phyloP scores from a whole-genome alignment of 2,888 invertebrate species.

The Campopleginae sp. region DNA sequence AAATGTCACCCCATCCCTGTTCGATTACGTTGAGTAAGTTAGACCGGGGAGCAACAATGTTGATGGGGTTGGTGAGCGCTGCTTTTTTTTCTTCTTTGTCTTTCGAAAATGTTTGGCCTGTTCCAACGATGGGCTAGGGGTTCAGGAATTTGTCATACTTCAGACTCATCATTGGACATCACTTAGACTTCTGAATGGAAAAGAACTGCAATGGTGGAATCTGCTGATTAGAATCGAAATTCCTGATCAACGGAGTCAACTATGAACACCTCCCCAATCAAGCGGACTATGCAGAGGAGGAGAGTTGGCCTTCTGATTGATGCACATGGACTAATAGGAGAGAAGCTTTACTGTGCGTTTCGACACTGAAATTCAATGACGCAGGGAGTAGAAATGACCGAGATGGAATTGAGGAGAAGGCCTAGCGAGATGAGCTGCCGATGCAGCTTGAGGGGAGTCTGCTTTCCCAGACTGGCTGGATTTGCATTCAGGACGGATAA shows the following conservation, averaged over 20 bases:
- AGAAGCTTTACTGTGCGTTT: conserved; percentile 20
- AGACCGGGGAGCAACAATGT: conserved; percentile 45
- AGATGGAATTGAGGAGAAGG: conserved; percentile 2
- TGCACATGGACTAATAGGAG: conserved; percentile 25
- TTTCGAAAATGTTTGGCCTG: conserved; percentile 44
- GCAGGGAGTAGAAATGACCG: conserved; percentile 43
- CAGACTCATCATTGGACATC: conserved; percentile 26
- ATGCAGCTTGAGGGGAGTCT: conserved; percentile 17
- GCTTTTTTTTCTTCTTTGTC: conserved; percentile 37
- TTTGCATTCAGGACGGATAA: conserved; percentile 80
- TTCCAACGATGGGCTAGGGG: conserved; percentile 14
- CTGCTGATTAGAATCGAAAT: background rate
- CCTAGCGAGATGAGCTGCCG: background rate
- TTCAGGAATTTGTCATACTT: conserved; percentile 32
- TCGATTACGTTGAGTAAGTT: conserved; percentile 62
- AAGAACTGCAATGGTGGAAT: no score
- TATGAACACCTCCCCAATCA: background rate
- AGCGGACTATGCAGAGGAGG: background rate
- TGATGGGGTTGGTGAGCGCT: conserved; percentile 11
- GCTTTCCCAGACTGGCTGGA: conserved; percentile 55
- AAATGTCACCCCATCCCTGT: conserved; percentile 56
- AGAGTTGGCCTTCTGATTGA: conserved; percentile 27
- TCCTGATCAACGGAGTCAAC: background rate
- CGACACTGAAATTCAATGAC: conserved; percentile 58
- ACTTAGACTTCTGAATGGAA: background rate